Evolutionary conservation across 2,797 vertebrate genomes (phyloP), one percentile per base, ranked within the genome.

Genomic region (Chiroxiphia lanceolata): DNA sequence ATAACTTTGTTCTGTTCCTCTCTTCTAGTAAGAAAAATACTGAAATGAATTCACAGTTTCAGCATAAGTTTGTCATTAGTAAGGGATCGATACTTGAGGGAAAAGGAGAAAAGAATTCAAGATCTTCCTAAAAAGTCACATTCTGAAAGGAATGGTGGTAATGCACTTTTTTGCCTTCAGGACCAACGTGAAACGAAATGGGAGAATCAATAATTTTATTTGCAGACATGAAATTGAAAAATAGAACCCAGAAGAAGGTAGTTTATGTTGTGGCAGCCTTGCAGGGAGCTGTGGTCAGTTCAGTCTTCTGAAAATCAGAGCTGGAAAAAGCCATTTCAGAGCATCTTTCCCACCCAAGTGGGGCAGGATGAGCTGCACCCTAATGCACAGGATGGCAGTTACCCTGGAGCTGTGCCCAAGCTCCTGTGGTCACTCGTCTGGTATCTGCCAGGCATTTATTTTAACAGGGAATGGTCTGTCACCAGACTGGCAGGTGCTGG

Each of bases 331-430:
- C 22, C 38, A 10, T 44, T 81, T 65, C 26, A 25, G 29, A 15
- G 16, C 19, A 17, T 26, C 21, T 44, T 81, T 21, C 33, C 65
- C 65, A 36, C 2, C 26, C 51, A 20, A 44, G 31, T 0, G 0
- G 27, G 45, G 54, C 57, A 87, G 68, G 61, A 51, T 15, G 72
- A 64, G 74, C 77, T 57, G 56, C 2, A 69, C 26, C 26, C 59
- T 10, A 10, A 5, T 4, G 42, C 42, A 26, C 25, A 34, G 63
- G 33, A 8, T n/a, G 79, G 50, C 8, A 29, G 27, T 9, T 56
- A 12, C 29, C 60, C 0, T 8, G 38, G 63, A 88, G 74, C 60
- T 77, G 26, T 45, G 20, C 51, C 59, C 44, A 23, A 17, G 56
- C 36, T 79, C 50, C 77, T 19, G 23, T 36, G 56, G 18, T 29